Conservation (phyloP, 2,888 invertebrate species). For the Cyrtodaria siliqua region DNA sequence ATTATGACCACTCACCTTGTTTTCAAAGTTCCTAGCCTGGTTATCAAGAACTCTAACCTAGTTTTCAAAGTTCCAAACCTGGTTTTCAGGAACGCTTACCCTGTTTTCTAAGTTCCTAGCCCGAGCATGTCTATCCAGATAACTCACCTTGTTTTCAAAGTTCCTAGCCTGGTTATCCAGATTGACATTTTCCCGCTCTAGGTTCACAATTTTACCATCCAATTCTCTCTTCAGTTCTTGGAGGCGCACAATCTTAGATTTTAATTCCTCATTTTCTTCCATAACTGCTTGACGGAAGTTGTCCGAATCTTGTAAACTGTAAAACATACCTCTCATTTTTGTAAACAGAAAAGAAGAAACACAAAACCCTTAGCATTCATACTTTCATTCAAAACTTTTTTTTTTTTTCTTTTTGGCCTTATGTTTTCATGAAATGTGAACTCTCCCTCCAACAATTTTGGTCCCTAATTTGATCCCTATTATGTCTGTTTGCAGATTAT, state of each 20-base stretch:
- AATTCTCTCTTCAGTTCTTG: constrained; percentile 87
- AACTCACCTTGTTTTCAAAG: constrained; percentile 65
- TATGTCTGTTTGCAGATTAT: too few species aligned
- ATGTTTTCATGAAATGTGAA: too few species aligned
- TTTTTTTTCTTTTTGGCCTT: too few species aligned
- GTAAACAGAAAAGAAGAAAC: too few species aligned
- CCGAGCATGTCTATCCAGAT: too few species aligned
- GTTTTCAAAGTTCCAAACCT: constrained; percentile 67
- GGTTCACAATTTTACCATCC: constrained; percentile 64
- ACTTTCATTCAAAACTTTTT: too few species aligned
- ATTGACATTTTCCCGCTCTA: constrained; percentile 67
- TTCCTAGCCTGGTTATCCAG: constrained; percentile 62
- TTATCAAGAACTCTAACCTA: constrained; percentile 62
- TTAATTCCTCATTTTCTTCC: constrained; percentile 78
- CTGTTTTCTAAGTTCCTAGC: too few species aligned
- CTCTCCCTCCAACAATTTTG: too few species aligned
- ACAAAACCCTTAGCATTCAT: too few species aligned
- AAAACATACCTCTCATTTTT: background rate
- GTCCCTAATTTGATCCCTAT: too few species aligned
- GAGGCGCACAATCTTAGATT: constrained; percentile 86
- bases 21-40: constrained; percentile 62
- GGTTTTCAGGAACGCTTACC: too few species aligned
- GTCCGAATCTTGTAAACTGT: constrained; percentile 70
- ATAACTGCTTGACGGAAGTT: constrained; percentile 67
- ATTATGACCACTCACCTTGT: too few species aligned